These are phyloP conservation scores for Pachycephala philippinensis DNA, from an alignment of 2,113 vertebrate genomes.

Conservation along the genomic window DNA sequence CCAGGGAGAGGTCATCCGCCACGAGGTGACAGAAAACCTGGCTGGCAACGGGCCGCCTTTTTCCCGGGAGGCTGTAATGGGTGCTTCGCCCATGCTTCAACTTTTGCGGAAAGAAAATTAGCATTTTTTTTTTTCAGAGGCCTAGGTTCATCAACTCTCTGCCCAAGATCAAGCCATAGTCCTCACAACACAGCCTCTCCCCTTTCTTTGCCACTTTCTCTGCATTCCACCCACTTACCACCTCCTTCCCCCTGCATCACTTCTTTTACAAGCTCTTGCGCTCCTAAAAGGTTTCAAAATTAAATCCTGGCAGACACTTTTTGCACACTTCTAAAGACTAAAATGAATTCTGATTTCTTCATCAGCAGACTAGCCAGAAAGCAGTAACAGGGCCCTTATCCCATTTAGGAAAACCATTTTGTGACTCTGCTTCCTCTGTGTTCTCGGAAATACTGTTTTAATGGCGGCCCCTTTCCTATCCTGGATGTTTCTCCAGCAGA, in stretches of 20 bases:
- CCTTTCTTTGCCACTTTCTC: neutral
- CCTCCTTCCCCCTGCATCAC: neutral
- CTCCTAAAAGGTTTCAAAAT: neutral
- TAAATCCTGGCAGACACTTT: neutral
- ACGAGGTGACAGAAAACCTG: neutral
- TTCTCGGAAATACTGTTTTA: neutral
- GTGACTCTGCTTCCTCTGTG: neutral
- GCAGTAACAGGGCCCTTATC: neutral
- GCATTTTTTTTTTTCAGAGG: neutral
- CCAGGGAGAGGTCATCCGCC: neutral
- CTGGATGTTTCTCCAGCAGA: neutral
- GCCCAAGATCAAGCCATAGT: neutral
- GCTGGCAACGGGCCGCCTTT: neutral
- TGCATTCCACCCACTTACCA: neutral
- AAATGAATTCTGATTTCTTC: neutral
- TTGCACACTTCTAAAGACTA: neutral
- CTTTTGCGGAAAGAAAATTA: neutral
- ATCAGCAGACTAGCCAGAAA: neutral
- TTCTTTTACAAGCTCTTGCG: neutral
- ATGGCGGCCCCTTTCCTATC: neutral
- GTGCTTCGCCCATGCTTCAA: neutral
- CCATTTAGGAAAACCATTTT: neutral
- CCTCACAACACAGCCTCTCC: accelerated
- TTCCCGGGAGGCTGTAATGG: neutral
- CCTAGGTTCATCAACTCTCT: neutral